These are phyloP conservation scores for Larimichthys polyactis DNA, from an alignment of 2,113 vertebrate species.

Conservation along the genomic window DNA sequence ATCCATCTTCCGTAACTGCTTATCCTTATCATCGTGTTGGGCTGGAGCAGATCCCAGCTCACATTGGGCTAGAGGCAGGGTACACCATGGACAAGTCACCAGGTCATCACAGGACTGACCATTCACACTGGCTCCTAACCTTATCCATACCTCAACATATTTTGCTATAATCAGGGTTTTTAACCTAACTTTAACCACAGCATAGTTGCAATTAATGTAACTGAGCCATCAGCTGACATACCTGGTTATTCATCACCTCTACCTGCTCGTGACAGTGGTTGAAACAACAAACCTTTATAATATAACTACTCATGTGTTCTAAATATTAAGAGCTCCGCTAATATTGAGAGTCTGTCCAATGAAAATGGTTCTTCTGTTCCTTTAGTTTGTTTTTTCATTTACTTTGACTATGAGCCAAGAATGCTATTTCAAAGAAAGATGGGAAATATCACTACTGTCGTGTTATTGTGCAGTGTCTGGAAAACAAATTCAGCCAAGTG, in stretches of 20 bases:
- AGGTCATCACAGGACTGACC: too few relatives aligned
- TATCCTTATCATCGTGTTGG: too few relatives aligned
- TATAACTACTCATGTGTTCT: not conserved
- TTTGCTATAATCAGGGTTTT: too few relatives aligned
- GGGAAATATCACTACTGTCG: slow-evolving; percentile 10
- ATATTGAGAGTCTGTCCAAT: not conserved
- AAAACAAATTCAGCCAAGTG: slow-evolving; percentile 13
- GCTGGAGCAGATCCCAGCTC: too few relatives aligned
- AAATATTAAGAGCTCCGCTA: not conserved
- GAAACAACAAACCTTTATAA: not conserved
- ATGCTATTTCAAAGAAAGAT: slow-evolving; percentile 7
- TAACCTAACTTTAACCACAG: too few relatives aligned
- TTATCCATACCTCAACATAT: too few relatives aligned
- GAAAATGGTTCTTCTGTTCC: not conserved
- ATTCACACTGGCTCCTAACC: too few relatives aligned
- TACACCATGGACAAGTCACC: too few relatives aligned
- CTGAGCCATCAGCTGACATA: not conserved
- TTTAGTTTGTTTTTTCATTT: not conserved
- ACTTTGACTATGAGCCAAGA: not conserved
- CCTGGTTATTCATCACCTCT: not conserved
- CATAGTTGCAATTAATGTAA: not conserved
- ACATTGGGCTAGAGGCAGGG: too few relatives aligned
- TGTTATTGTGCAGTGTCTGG: slow-evolving; percentile 6
- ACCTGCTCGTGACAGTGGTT: too few relatives aligned
- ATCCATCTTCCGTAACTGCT: too few relatives aligned